Percentiles rank a stretch among this genome's conserved stretches.
These are phyloP conservation scores for Huso huso DNA, from an alignment of 2,797 vertebrate species.

Conservation along the genomic window DNA sequence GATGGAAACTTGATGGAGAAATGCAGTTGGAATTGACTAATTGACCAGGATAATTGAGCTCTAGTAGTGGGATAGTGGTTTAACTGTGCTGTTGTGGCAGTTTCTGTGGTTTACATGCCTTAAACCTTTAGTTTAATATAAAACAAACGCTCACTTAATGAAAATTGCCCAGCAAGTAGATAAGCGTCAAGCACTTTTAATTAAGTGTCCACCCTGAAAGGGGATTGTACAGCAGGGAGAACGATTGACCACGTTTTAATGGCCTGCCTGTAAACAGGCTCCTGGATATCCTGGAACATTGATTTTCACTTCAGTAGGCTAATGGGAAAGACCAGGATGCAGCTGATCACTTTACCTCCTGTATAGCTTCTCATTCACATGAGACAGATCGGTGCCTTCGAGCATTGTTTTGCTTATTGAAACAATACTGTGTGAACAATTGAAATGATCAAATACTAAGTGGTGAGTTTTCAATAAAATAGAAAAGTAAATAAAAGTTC, in stretches of 20 bases:
- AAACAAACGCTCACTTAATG: constrained; percentile 64
- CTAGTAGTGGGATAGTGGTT: constrained; percentile 54
- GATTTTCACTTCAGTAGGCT: constrained; percentile 1
- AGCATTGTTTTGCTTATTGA: not conserved
- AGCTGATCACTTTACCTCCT: not conserved
- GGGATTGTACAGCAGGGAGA: constrained; percentile 6
- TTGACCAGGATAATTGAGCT: constrained; percentile 85
- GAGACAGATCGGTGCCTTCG: not conserved
- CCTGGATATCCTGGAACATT: not conserved
- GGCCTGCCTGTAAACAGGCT: constrained; percentile 30
- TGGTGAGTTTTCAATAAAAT: no score
- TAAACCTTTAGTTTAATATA: constrained; percentile 65
- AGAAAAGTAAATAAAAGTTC: no score
- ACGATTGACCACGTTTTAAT: constrained; percentile 42
- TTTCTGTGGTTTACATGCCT: constrained; percentile 56
- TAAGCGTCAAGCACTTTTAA: constrained; percentile 44
- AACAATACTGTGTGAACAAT: not conserved
- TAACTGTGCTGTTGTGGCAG: constrained; percentile 68
- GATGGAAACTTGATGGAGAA: constrained; percentile 79
- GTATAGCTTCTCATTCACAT: constrained; percentile 1
- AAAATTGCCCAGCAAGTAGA: constrained; percentile 38
- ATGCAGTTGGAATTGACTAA: constrained; percentile 84
- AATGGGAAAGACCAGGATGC: not conserved
- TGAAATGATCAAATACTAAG: no score
- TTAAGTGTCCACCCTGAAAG: constrained; percentile 44